These are phyloP conservation scores for Morone saxatilis DNA, from an alignment of 2,113 vertebrate species.

Conservation along the genomic window DNA sequence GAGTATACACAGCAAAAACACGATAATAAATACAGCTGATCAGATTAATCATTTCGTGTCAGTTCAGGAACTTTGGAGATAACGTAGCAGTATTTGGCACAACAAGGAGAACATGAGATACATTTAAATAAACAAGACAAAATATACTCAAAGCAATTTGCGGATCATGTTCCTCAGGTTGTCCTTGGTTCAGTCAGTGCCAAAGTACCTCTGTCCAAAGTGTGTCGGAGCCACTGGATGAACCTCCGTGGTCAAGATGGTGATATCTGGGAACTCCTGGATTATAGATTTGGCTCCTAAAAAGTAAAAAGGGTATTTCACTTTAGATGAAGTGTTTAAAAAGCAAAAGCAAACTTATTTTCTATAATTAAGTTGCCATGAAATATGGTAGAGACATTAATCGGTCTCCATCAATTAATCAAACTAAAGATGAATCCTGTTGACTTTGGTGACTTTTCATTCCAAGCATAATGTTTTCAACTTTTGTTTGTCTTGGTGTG, in stretches of 20 bases:
- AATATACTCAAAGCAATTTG: conserved; percentile 37
- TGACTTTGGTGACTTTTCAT: neutral
- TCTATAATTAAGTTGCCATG: neutral
- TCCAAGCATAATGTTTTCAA: neutral
- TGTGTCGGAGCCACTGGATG: conserved; percentile 96
- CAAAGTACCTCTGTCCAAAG: conserved; percentile 98
- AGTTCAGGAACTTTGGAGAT: conserved; percentile 43
- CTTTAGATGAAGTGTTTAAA: neutral
- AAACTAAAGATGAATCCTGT: neutral
- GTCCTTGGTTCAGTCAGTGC: conserved; percentile 89
- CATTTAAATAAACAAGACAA: conserved; percentile 51
- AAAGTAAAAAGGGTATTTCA: neutral
- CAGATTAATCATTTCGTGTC: conserved; percentile 9
- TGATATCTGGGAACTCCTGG: conserved; percentile 98
- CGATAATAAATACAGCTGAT: conserved; percentile 55
- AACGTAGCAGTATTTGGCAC: conserved; percentile 62
- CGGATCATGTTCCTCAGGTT: conserved; percentile 57
- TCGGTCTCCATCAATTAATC: neutral
- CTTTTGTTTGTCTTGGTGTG: neutral
- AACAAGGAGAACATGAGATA: conserved; percentile 60
- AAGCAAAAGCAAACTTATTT: neutral
- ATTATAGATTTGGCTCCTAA: conserved; percentile 96
- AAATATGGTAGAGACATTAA: too few relatives aligned
- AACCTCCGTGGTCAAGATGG: conserved; percentile 96
- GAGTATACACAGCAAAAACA: conserved; percentile 44